phyloP scores from a whole-genome alignment of 2,888 invertebrate genomes.

The Beris morrisii region DNA sequence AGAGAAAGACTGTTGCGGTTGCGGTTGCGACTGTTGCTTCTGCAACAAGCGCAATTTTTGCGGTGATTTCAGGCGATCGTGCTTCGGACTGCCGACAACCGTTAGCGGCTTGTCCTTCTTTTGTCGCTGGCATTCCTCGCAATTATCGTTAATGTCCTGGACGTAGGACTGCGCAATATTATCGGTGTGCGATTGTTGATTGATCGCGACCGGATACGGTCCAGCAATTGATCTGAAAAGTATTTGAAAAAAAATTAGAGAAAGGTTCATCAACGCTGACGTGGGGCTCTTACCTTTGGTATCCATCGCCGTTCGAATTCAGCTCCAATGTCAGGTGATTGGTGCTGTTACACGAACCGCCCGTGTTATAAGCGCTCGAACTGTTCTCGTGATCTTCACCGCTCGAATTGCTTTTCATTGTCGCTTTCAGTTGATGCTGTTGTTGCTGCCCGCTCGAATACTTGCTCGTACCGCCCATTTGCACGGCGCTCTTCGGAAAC shows the following conservation, averaged over 20 bases:
- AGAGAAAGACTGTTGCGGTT: background rate
- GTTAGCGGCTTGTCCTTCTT: constrained; percentile 25
- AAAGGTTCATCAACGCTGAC: background rate
- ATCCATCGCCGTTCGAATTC: constrained; percentile 41
- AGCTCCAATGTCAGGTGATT: constrained; percentile 62
- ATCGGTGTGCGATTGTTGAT: constrained; percentile 31
- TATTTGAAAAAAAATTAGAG: background rate
- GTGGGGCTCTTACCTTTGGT: background rate
- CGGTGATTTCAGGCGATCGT: constrained; percentile 12
- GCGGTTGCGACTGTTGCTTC: background rate
- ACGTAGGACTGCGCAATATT: constrained; percentile 5
- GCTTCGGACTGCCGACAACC: constrained; percentile 11
- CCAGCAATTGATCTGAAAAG: too few species aligned
- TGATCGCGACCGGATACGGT: too few species aligned
- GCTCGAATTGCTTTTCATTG: constrained; percentile 44
- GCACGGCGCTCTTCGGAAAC: background rate
- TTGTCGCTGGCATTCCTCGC: constrained; percentile 34
- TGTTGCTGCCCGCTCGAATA: background rate
- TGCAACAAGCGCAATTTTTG: background rate
- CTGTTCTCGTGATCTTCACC: constrained; percentile 65
- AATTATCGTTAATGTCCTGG: constrained; percentile 36
- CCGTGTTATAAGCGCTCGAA: constrained; percentile 74
- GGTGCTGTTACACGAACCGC: constrained; percentile 72
- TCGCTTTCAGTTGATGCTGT: constrained; percentile 12
- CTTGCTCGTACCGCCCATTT: background rate